phyloP scores from a whole-genome alignment of 2,888 invertebrate species.

The Merodon equestris region DNA sequence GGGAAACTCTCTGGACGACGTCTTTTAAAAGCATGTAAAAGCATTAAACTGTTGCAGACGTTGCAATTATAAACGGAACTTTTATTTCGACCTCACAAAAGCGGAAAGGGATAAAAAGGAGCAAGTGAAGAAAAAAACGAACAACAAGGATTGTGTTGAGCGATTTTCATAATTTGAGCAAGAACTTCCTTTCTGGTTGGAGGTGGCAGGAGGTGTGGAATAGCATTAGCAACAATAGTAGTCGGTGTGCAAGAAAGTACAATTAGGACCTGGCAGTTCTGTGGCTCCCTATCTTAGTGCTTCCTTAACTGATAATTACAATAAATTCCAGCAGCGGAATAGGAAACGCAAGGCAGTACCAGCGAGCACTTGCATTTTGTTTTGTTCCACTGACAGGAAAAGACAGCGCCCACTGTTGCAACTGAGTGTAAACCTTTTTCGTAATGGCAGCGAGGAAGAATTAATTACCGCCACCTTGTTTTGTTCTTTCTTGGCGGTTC shows the following conservation, averaged over 20 bases:
- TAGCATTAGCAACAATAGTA: not conserved
- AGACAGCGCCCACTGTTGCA: conserved; percentile 27
- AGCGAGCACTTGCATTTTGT: conserved; percentile 14
- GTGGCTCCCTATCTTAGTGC: conserved; percentile 26
- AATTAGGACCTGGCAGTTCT: conserved; percentile 57
- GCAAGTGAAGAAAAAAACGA: too few relatives aligned
- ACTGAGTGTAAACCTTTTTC: conserved; percentile 27
- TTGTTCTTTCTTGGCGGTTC: conserved; percentile 1
- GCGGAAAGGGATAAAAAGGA: not conserved
- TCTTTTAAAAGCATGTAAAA: conserved; percentile 17
- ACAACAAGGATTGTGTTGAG: not conserved
- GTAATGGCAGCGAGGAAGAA: conserved; percentile 42
- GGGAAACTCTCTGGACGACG: conserved; percentile 5
- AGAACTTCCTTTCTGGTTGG: conserved; percentile 21
- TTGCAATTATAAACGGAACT: conserved; percentile 56
- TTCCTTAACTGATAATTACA: conserved; percentile 50
- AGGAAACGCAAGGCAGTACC: not conserved
- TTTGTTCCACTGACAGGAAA: not conserved
- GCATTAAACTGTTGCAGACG: conserved; percentile 52
- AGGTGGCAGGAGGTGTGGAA: too few relatives aligned
- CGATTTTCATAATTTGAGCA: conserved; percentile 53
- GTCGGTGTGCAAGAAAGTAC: conserved; percentile 34
- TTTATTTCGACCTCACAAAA: conserved; percentile 20
- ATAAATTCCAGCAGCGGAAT: conserved; percentile 40
- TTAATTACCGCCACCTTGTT: conserved; percentile 52